Base-by-base conservation (phyloP, 2,797 vertebrate genomes). In the Coranthus polyacanthus region DNA sequence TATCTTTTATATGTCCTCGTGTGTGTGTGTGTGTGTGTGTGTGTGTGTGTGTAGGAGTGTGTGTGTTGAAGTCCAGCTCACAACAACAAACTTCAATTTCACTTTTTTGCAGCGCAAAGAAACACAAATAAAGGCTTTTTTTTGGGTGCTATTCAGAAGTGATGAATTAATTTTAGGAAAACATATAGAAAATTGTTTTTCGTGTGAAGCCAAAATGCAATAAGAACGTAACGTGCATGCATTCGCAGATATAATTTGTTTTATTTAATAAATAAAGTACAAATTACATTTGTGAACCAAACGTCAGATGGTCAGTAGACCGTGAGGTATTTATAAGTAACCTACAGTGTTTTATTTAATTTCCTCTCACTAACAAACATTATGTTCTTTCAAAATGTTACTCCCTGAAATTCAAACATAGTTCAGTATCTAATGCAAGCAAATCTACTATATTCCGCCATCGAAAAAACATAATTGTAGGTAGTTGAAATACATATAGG, bases 261-360 rank as follows among this genome's bases (percentile, higher is more conserved):
- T 95, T 93, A 92, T 93, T 94, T 89, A 92, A 93, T 94, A 94
- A 93, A 93, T 93, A 92, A 92, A 91, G 82, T 94, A 94, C 92
- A 93, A 92, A 93, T 92, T 86, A 93, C 91, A 93, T 91, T 87
- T 92, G 83, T 85, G 85, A 95, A 96, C 92, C 93, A 92, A 95
- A 86, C 87, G 93, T 86, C 90, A 94, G 95, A 95, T 75, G 95
- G 95, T 94, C 95, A 90, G 86, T 93, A 94, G 95, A 95, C 94
- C 95, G 94, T 94, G 97, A 98, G 96, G 96, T 99, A 98, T 96
- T 94, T 77, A 87, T 88, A 91, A 83, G 82, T 86, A 87, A 71
- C 85, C 89, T 91, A 92, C 91, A 93, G 89, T 92, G 90, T 88
- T 91, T 81, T 66, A 52, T 73, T 70, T 73, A 11, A 44, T 78